Evolutionary conservation across 2,113 vertebrate genomes (phyloP), one percentile per base, ranked within the genome.

Genomic region (Coreoperca whiteheadi): DNA sequence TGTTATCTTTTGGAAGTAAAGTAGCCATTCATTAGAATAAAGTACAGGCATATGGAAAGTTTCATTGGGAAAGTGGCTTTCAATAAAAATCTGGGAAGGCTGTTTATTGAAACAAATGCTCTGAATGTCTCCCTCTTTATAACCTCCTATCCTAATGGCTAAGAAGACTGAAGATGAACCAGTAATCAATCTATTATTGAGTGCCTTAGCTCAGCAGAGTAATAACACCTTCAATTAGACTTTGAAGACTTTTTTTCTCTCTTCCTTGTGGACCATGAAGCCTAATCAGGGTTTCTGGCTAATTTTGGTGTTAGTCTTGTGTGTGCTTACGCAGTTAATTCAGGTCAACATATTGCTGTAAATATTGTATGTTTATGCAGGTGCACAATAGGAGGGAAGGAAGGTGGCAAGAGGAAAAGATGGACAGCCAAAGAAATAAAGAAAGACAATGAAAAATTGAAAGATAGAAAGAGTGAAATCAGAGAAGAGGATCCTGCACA

Each of bases 71-170:
- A 91, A 90, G 79, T 85, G 84, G 84, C 77, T 89, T 84, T 93
- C 76, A 83, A 71, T 84, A 84, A 85, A 89, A 92, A 82, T 78
- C 70, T 41, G 43, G 28, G 77, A 54, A 73, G 70, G 30, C 88
- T 91, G 77, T 89, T 92, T 91, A 93, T 93, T 84, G 74, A 91
- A 94, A 92, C 83, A 88, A 92, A 92, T 91, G 85, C 78, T 84
- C 57, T 28, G 71, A 82, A 82, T 69, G 75, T 87, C 61, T 89
- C 61, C 63, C 32, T 74, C 84, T 82, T 89, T 91, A 94, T 92
- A 91, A 91, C 77, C 76, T 65, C 46, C 69, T 25, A 21, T 72
- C 76, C 77, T 92, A 93, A 94, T 94, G 89, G 92, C 82, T 74
- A 56, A 87, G 74, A 91, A 83, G 87, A 91, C 85, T 60, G 81